These are phyloP conservation scores for Pachypeltis micranthus DNA, from an alignment of 1,140 invertebrate genomes.

Conservation along the genomic window DNA sequence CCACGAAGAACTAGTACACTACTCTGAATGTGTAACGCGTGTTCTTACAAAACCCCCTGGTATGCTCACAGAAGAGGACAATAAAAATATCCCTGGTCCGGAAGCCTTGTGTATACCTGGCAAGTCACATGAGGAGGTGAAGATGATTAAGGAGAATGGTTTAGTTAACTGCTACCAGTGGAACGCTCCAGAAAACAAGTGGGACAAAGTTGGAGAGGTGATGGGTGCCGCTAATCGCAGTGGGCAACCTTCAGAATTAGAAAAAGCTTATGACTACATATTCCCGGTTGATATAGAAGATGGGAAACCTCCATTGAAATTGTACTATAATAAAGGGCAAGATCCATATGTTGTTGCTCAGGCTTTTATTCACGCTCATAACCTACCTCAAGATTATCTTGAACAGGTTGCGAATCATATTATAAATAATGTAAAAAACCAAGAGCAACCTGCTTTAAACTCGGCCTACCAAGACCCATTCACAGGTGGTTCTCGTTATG, in stretches of 20 bases:
- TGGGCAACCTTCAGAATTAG: background rate
- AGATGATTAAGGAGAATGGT: conserved; percentile 63
- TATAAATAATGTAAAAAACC: conserved; percentile 53
- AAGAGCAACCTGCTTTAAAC: conserved; percentile 25
- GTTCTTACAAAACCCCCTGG: background rate
- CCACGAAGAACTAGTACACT: conserved; percentile 37
- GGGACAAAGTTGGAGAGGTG: conserved; percentile 83
- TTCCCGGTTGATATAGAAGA: conserved; percentile 91
- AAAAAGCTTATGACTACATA: conserved; percentile 81
- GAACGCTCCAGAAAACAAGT: conserved; percentile 54
- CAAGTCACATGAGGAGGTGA: conserved; percentile 70
- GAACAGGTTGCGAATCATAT: conserved; percentile 96
- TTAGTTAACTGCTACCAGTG: conserved; percentile 68
- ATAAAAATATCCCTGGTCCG: conserved; percentile 56
- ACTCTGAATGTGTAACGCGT: background rate
- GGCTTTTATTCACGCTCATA: conserved; percentile 54
- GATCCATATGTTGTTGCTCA: conserved; percentile 54
- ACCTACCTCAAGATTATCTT: conserved; percentile 73
- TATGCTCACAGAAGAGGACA: conserved; percentile 23
- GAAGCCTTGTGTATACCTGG: conserved; percentile 66
- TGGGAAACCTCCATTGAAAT: conserved; percentile 70
- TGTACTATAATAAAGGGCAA: conserved; percentile 65
- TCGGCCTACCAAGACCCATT: conserved; percentile 47
- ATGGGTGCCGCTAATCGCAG: conserved; percentile 51
- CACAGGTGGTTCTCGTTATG: conserved; percentile 36